Evolutionary conservation across 2,888 invertebrate species (phyloP).

Genomic region (Torymus aiolomorphi): DNA sequence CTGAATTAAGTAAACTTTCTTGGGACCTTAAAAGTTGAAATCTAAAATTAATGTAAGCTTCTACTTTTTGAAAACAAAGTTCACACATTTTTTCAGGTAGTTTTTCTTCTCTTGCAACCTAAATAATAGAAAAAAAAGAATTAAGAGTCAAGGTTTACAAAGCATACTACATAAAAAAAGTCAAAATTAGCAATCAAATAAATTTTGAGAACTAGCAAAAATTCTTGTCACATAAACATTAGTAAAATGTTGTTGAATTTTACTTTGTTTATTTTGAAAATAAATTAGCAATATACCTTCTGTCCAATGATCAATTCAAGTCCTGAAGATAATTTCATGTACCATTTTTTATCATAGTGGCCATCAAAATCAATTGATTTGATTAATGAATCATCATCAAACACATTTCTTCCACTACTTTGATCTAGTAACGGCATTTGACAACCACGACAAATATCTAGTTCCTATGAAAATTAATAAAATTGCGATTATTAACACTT

Average conservation of each 20-base stretch:
- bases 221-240: no score
- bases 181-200: no score
- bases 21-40: conserved; percentile 57
- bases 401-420: conserved; percentile 54
- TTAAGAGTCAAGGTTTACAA: no score
- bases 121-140: conserved; percentile 19
- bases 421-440: conserved; percentile 40
- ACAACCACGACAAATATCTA: conserved; percentile 56
- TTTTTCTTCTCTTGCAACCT: conserved; percentile 73
- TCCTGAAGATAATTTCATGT: conserved; percentile 52
- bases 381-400: conserved; percentile 49
- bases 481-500: not conserved
- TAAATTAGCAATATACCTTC: conserved; percentile 42
- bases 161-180: no score
- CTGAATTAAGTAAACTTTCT: conserved; percentile 41
- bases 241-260: no score
- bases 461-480: conserved; percentile 44
- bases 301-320: conserved; percentile 59
- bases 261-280: no score
- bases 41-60: conserved; percentile 59
- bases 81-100: conserved; percentile 75
- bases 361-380: conserved; percentile 34
- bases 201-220: no score
- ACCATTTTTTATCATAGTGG: conserved; percentile 41
- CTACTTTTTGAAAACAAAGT: conserved; percentile 69